Conservation (phyloP, 2,888 invertebrate species). For the Amaurobius ferox region DNA sequence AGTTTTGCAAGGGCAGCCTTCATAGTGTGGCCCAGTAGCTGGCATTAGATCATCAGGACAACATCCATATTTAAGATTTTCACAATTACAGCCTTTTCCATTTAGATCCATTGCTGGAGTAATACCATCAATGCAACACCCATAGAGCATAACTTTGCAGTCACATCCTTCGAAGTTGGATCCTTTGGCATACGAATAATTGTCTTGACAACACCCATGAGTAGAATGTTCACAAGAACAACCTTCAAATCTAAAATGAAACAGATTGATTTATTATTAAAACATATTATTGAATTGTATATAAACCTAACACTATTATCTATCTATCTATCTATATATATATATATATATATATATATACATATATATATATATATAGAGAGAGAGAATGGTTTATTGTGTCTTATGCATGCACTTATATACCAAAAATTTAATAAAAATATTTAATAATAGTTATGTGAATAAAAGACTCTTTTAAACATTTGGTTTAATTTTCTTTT, state of each 20-base stretch:
- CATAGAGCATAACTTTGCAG: constrained; percentile 78
- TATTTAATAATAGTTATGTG: too few species aligned
- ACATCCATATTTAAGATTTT: constrained; percentile 75
- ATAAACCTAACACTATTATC: too few species aligned
- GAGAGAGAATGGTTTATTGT: too few species aligned
- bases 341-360: too few species aligned
- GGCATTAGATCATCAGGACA: constrained; percentile 76
- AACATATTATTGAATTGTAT: too few species aligned
- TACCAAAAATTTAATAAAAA: too few species aligned
- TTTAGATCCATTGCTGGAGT: constrained; percentile 54
- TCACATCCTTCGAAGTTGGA: constrained; percentile 83
- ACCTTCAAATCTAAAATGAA: constrained; percentile 80
- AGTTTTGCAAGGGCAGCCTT: constrained; percentile 74
- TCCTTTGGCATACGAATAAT: constrained; percentile 79
- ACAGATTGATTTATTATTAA: too few species aligned
- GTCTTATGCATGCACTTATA: too few species aligned
- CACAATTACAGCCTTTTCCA: constrained; percentile 62
- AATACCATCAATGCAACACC: constrained; percentile 79
- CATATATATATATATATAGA: too few species aligned
- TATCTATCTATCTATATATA: too few species aligned
- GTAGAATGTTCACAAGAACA: constrained; percentile 73
- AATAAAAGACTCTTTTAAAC: too few species aligned
- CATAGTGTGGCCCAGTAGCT: constrained; percentile 75
- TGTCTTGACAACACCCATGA: constrained; percentile 87
- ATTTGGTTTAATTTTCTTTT: too few species aligned